These are phyloP conservation scores for Falco cherrug DNA, from an alignment of 2,797 vertebrate species.

Conservation along the genomic window DNA sequence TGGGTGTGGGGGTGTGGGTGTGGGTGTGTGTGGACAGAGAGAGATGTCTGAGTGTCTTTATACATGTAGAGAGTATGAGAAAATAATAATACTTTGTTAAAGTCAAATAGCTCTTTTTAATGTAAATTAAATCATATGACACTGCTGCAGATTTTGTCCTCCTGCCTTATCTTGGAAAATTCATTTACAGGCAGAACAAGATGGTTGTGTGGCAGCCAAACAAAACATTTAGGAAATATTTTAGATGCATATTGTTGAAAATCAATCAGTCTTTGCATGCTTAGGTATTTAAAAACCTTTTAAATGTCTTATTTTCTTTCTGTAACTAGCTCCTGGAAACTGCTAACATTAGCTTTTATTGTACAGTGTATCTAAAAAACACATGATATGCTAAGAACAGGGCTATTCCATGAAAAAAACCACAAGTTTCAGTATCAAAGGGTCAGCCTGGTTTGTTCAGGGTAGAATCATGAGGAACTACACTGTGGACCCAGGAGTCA, in stretches of 20 bases:
- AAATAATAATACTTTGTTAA: background rate
- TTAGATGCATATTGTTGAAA: constrained; percentile 9
- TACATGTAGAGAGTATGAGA: background rate
- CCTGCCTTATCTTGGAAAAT: background rate
- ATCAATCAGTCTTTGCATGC: background rate
- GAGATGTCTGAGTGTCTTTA: background rate
- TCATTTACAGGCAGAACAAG: background rate
- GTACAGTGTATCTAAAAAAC: background rate
- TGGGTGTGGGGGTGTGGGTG: background rate
- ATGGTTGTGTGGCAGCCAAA: constrained; percentile 13
- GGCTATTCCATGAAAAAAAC: background rate
- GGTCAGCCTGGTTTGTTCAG: background rate
- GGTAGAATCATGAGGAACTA: background rate
- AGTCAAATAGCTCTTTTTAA: background rate
- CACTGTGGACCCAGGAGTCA: background rate
- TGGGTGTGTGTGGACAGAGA: background rate
- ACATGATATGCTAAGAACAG: background rate
- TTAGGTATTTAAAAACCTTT: background rate
- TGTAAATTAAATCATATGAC: background rate
- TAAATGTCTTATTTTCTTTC: background rate
- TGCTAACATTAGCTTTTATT: background rate
- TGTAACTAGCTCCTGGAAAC: background rate
- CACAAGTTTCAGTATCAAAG: background rate
- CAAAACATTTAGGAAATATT: background rate
- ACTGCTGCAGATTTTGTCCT: constrained; percentile 19